Evolutionary conservation across 2,888 invertebrate genomes (phyloP), one percentile per base, ranked within the genome.

Genomic region (Agrilus biguttatus): DNA sequence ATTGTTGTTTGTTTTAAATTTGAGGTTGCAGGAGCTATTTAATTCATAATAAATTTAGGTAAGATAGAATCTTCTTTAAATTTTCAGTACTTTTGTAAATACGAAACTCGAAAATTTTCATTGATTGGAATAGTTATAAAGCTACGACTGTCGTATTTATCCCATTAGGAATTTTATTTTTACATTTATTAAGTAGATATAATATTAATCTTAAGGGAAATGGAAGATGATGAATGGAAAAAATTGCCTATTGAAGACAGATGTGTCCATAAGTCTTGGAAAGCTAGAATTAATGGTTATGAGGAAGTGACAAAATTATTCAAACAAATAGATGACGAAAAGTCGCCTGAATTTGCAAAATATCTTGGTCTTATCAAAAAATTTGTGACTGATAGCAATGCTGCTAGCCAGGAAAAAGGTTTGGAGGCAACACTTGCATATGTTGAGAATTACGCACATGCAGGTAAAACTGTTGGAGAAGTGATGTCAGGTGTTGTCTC

Each of bases 201-300:
- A 40, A 40, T 34, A 40, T 42, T 33, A 8, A 28, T 28, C 5
- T 10, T 28, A 40, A 47, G 43, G 47, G 45, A 45, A 48, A 85
- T 85, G 84, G 85, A 89, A 62, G 87, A 87, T 56, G 86, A 84
- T 50, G 88, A 90, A 67, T 90, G 82, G 61, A 80, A 83, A 55
- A 90, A 90, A 67, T 67, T 90, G 49, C 80, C 89, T 1, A 72
- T 90, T 37, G 95, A 96, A 51, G 95, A 96, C 45, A 79, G 88
- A 62, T 89, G 89, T 64, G 78, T 85, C 13, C 95, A 96, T 66
- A 96, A 95, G 71, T 69, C 85, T 43, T 97, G 96, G 96, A 95
- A 95, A 66, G 96, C 95, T 5, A 76, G 97, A 50, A 75, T 93
- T 2, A 82, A 83, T 51, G 97, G 95, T 0, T 97, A 95, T 56